Percentiles rank a stretch among this genome's conserved stretches.
These are phyloP conservation scores for Rapana venosa DNA, from an alignment of 2,888 invertebrate species.

Conservation along the genomic window DNA sequence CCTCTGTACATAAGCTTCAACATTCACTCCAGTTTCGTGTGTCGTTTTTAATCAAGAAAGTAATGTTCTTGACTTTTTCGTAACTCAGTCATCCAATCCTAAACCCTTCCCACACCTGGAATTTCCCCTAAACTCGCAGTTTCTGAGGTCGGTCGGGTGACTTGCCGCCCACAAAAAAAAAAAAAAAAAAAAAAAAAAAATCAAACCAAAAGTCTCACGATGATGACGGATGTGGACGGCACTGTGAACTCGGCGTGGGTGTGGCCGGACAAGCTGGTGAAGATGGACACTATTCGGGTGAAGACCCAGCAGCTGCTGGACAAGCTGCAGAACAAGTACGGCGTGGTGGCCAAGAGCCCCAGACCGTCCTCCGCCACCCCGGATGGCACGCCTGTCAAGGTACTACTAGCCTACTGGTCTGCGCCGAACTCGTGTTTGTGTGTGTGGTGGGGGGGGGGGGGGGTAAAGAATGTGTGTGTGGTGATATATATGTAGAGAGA, in stretches of 20 bases:
- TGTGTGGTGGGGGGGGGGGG: too few species aligned
- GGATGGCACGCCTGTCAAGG: background rate
- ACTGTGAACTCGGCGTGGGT: background rate
- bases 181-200: background rate
- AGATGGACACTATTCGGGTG: conserved; percentile 60
- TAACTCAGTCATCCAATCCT: background rate
- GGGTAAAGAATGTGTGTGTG: too few species aligned
- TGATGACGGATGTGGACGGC: background rate
- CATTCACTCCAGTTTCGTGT: too few species aligned
- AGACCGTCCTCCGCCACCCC: background rate
- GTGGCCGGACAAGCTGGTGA: background rate
- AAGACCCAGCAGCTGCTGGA: conserved; percentile 65
- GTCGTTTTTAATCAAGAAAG: too few species aligned
- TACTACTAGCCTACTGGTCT: background rate
- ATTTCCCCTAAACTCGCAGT: background rate
- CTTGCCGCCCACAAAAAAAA: background rate
- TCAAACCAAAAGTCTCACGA: background rate
- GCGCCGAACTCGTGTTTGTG: too few species aligned
- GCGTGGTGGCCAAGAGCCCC: conserved; percentile 58
- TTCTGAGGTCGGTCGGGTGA: background rate
- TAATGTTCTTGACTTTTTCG: too few species aligned
- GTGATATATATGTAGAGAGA: too few species aligned
- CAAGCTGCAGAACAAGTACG: conserved; percentile 68
- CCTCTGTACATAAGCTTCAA: too few species aligned
- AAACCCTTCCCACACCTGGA: background rate